Evolutionary conservation across 2,888 invertebrate genomes (phyloP).

Genomic region (Timandra comae): DNA sequence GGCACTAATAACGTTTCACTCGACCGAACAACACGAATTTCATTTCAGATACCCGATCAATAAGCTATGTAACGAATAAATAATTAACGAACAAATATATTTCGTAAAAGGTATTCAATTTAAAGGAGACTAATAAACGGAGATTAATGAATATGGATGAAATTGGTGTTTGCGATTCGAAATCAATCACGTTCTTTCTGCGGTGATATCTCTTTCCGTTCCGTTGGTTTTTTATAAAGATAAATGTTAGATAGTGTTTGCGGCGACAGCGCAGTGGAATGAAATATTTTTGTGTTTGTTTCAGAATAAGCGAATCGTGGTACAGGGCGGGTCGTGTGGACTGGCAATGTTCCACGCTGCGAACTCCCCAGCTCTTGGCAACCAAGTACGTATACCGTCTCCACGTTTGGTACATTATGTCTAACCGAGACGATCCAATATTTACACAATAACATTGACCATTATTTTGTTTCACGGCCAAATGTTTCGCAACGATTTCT

Average conservation of each 20-base stretch:
- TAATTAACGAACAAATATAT: too few relatives aligned
- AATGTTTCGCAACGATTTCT: too few relatives aligned
- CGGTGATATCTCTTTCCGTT: not conserved
- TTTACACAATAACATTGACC: too few relatives aligned
- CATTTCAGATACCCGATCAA: too few relatives aligned
- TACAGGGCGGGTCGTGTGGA: constrained; percentile 11
- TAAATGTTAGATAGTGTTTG: not conserved
- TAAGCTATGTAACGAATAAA: too few relatives aligned
- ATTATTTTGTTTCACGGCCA: too few relatives aligned
- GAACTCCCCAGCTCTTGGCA: constrained; percentile 15
- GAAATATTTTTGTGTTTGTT: constrained; percentile 25
- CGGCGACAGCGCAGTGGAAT: not conserved
- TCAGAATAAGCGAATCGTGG: constrained; percentile 25
- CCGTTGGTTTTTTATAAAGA: constrained; percentile 1
- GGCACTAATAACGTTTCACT: not conserved
- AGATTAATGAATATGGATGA: too few relatives aligned
- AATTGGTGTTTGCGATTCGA: too few relatives aligned
- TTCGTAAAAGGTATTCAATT: too few relatives aligned
- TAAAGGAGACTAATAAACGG: too few relatives aligned
- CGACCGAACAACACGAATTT: not conserved
- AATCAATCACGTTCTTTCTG: not conserved
- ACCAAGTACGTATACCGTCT: constrained; percentile 26
- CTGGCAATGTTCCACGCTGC: constrained; percentile 28
- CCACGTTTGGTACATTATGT: constrained; percentile 1
- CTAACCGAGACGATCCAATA: too few relatives aligned